Evolutionary conservation across 2,888 invertebrate genomes (phyloP).

Genomic region (Chymomyza procnemis): DNA sequence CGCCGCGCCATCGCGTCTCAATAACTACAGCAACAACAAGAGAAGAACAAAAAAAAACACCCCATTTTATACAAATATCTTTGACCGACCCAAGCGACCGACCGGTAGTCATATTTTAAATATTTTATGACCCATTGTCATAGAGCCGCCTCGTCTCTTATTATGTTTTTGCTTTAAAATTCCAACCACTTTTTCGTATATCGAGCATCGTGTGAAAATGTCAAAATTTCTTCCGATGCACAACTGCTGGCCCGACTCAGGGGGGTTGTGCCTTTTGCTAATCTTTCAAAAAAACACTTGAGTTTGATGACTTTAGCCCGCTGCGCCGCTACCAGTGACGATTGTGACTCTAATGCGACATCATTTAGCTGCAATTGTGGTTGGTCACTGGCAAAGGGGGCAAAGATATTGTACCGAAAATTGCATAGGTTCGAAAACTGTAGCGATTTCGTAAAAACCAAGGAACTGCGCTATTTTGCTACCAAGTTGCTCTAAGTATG

Average conservation of each 20-base stretch:
- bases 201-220: conserved; percentile 53
- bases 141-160: conserved; percentile 35
- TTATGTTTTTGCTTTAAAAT: conserved; percentile 6
- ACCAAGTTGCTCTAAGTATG: too few relatives aligned
- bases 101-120: conserved; percentile 40
- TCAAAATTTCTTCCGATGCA: conserved; percentile 16
- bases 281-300: conserved; percentile 33
- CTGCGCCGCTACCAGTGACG: background rate
- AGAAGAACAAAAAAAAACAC: too few relatives aligned
- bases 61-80: conserved; percentile 30
- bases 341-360: background rate
- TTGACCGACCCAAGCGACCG: background rate
- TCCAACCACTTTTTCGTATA: background rate
- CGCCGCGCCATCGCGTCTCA: conserved; percentile 6
- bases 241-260: background rate
- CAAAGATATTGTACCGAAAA: background rate
- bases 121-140: conserved; percentile 47
- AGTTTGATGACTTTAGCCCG: background rate
- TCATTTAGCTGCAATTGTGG: background rate
- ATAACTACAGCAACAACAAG: too few relatives aligned
- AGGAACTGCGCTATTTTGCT: too few relatives aligned
- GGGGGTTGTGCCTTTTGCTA: conserved; percentile 23
- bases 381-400: background rate
- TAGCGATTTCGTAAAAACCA: too few relatives aligned
- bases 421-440: too few relatives aligned